Base-by-base conservation (phyloP, 2,113 vertebrate genomes). In the Caloenas nicobarica region DNA sequence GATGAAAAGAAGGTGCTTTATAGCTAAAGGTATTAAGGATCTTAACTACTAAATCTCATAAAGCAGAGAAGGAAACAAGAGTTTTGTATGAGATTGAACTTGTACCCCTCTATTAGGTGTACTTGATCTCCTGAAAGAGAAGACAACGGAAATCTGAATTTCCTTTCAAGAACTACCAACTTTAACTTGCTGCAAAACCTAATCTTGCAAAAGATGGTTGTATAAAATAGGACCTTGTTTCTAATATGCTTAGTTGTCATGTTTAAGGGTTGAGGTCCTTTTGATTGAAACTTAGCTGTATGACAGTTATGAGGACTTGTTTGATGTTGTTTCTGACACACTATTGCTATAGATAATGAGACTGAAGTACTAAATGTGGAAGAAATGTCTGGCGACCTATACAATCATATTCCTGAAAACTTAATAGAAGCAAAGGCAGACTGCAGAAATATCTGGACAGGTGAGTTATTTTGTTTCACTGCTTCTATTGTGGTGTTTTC, bases 371-470 rank as follows among this genome's bases (percentile, higher is more conserved):
- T 80, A 50, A 64, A n/a, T 3, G 2, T 40, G 24, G 16, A 78
- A 51, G 19, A 77, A 53, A n/a, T 9, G 4, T n/a, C 18, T 91
- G 14, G 16, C 42, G 31, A 23, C 4, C 3, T 76, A 28, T 70
- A 5, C 21, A 82, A 18, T 1, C 15, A 53, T 33, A 57, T 65
- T 76, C 15, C 19, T 58, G 13, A 77, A 36, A 65, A 46, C 2
- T 44, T 38, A 36, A 5, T 62, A 51, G 23, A 58, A 76, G 4
- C 2, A 16, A 69, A 77, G 23, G 16, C 19, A 66, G 16, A 25
- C 15, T 1, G 5, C 7, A 57, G 16, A 58, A 65, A 36, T 38
- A 26, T 36, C 22, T 2, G 0, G 16, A 34, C 1, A 25, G 4
- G 7, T 23, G 11, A 46, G 11, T 33, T 48, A 1, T 48, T 65